Conservation (phyloP, 2,888 invertebrate genomes). For the Tiphia femorata region DNA sequence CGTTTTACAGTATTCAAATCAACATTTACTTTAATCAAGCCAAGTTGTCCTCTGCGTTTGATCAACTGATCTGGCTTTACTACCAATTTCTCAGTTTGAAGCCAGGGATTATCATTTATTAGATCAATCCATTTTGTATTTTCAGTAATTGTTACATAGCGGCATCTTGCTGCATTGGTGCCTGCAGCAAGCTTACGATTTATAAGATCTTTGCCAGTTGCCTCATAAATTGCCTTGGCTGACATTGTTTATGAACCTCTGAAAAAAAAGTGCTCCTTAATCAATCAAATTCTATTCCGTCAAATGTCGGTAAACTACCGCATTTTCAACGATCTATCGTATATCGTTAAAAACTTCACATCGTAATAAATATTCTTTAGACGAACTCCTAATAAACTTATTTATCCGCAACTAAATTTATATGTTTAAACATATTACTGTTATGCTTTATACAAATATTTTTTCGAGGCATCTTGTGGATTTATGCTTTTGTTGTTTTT, state of each 20-base stretch:
- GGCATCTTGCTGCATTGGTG: slow-evolving; percentile 80
- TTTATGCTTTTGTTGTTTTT: no score
- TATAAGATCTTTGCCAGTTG: slow-evolving; percentile 92
- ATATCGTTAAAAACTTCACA: no score
- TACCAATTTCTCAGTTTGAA: slow-evolving; percentile 87
- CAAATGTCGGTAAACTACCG: no score
- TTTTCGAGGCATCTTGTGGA: no score
- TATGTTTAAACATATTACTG: no score
- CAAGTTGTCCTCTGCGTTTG: slow-evolving; percentile 96
- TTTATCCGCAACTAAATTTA: no score
- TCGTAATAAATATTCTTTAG: no score
- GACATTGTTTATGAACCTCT: slow-evolving; percentile 88
- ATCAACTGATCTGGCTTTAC: slow-evolving; percentile 99
- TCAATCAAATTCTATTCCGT: no score
- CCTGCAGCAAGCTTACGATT: slow-evolving; percentile 82
- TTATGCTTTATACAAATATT: no score
- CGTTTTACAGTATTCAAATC: slow-evolving; percentile 81
- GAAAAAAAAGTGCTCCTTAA: no score
- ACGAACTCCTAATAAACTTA: no score
- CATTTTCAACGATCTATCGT: no score
- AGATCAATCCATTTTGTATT: slow-evolving; percentile 84
- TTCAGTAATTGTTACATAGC: slow-evolving; percentile 85
- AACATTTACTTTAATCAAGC: slow-evolving; percentile 95
- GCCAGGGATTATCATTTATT: slow-evolving; percentile 86
- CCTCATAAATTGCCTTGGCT: slow-evolving; percentile 96